Evolutionary conservation across 2,888 invertebrate species (phyloP).

Genomic region (Acleris emargana): DNA sequence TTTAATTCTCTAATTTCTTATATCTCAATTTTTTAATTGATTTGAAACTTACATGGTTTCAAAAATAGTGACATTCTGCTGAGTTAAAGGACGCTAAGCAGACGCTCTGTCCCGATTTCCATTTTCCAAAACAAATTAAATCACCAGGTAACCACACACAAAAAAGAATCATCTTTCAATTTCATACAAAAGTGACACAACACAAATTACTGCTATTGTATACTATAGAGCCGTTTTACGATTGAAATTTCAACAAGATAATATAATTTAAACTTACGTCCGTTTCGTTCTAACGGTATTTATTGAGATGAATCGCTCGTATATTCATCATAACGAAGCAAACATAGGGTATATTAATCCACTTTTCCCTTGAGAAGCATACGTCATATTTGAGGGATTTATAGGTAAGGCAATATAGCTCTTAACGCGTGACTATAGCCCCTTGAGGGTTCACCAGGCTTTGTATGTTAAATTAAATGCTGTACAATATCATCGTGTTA

Average conservation of each 20-base stretch:
- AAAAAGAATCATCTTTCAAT: too few species aligned
- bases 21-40: too few species aligned
- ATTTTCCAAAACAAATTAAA: too few species aligned
- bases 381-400: constrained; percentile 27
- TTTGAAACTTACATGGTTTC: too few species aligned
- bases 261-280: background rate
- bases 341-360: constrained; percentile 31
- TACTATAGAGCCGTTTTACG: background rate
- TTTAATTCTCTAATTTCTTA: too few species aligned
- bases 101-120: too few species aligned
- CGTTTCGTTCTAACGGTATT: background rate
- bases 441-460: background rate
- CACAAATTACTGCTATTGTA: background rate
- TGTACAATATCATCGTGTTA: too few species aligned
- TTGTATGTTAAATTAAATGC: background rate
- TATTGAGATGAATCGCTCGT: background rate
- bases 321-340: constrained; percentile 17
- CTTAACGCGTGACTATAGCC: background rate
- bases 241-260: background rate
- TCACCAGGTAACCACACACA: too few species aligned
- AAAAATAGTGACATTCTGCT: too few species aligned
- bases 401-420: constrained; percentile 13
- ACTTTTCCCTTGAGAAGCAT: constrained; percentile 7
- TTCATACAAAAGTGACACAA: background rate
- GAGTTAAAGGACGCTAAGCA: too few species aligned